These are phyloP conservation scores for Protula sp. DNA, from an alignment of 2,888 invertebrate genomes.

Conservation along the genomic window DNA sequence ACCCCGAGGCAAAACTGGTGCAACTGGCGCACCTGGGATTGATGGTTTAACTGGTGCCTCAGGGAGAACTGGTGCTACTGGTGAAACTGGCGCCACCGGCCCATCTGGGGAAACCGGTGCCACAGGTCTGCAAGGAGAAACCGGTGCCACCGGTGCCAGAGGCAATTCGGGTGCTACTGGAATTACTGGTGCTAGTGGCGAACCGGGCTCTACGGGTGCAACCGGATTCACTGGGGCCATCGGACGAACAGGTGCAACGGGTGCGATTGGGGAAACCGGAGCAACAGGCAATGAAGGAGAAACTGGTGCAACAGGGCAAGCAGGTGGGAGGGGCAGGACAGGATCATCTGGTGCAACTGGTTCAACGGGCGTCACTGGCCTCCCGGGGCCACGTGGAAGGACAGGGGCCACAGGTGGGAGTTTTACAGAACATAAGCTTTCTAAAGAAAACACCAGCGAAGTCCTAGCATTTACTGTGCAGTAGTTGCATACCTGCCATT, in stretches of 20 bases:
- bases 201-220: background rate
- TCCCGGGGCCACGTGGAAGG: background rate
- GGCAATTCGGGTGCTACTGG: background rate
- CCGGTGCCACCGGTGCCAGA: background rate
- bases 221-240: background rate
- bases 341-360: background rate
- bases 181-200: background rate
- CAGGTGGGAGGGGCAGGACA: background rate
- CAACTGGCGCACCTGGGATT: background rate
- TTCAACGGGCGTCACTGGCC: background rate
- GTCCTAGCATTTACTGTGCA: too few species aligned
- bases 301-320: background rate
- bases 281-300: background rate
- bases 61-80: slow-evolving; percentile 2
- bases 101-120: background rate
- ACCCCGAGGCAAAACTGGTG: background rate
- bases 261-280: background rate
- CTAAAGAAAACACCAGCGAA: too few species aligned
- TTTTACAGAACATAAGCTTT: too few species aligned
- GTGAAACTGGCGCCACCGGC: background rate
- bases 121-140: background rate
- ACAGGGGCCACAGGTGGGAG: background rate
- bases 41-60: background rate
- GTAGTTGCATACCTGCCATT: too few species aligned
- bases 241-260: background rate